Evolutionary conservation across 1,140 invertebrate genomes (phyloP), one percentile per base, ranked within the genome.

Genomic region (Macrobrachium nipponense): DNA sequence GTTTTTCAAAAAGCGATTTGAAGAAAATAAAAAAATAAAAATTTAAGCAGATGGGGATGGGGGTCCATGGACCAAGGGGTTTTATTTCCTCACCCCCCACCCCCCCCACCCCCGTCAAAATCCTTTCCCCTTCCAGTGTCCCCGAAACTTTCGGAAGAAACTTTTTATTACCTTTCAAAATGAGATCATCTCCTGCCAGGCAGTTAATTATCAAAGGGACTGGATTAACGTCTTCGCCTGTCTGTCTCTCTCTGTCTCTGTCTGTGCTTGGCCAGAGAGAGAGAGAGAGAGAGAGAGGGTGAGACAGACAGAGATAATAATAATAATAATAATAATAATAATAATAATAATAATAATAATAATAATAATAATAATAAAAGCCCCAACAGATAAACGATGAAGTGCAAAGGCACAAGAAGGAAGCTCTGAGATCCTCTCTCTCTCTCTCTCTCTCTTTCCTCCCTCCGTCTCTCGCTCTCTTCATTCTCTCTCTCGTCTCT

Each of bases 201-300:
- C 76, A 85, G 82, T 85, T 85, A 85, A 85, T 85, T 85, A 85
- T 85, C 82, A 85, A 78, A 79, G 82, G 43, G 76, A 85, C 70
- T 85, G 68, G 82, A 85, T 85, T 64, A 85, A 64, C 61, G 62
- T 79, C 64, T 11, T 62, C 23, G 58, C 68, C 36, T 70, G 0
- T 27, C 68, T 51, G 51, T 36, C 51, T 51, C n/a, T n/a, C n/a
- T n/a, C n/a, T n/a, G n/a, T n/a, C n/a, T n/a, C n/a, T n/a, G n/a
- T n/a, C n/a, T n/a, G n/a, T n/a, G 51, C 51, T 51, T 51, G 79
- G 66, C 17, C 36, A 43, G 44, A 18, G 18, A 20, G 60, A 44
- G 10, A 36, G 61, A n/a, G 11, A 20, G 18, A 62, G 43, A 60
- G 73, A 58, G 27, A 6, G 44, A 18, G 43, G 3, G 51, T n/a